phyloP scores from a whole-genome alignment of 2,113 vertebrate genomes.

The Pteropus alecto region DNA sequence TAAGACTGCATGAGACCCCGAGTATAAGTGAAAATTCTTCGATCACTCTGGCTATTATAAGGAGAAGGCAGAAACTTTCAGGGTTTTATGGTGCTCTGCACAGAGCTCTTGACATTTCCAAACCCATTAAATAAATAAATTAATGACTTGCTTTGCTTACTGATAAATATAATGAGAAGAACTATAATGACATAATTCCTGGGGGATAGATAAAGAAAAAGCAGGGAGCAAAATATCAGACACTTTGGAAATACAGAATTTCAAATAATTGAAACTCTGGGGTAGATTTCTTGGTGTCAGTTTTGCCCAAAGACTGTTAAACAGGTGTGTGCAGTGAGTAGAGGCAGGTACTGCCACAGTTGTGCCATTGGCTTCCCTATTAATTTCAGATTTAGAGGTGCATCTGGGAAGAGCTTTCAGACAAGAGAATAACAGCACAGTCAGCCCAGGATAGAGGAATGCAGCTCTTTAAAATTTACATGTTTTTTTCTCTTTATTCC shows the following conservation, averaged over 20 bases:
- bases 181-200: background rate
- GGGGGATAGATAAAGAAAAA: background rate
- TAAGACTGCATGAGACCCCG: background rate
- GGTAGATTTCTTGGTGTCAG: background rate
- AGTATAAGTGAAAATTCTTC: background rate
- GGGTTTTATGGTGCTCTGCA: background rate
- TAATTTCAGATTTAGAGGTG: background rate
- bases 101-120: background rate
- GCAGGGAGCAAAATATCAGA: background rate
- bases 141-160: background rate
- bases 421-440: background rate
- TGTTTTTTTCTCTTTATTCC: background rate
- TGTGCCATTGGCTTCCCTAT: background rate
- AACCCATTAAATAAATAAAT: conserved; percentile 8
- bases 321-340: background rate
- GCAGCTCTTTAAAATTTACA: background rate
- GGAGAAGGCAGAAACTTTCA: background rate
- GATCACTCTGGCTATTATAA: background rate
- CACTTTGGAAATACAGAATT: background rate
- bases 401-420: background rate
- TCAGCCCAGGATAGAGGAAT: no score
- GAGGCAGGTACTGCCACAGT: background rate
- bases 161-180: conserved; percentile 11
- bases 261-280: background rate
- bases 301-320: background rate